These are phyloP conservation scores for Stegostoma tigrinum DNA, from an alignment of 2,113 vertebrate genomes.

Conservation along the genomic window DNA sequence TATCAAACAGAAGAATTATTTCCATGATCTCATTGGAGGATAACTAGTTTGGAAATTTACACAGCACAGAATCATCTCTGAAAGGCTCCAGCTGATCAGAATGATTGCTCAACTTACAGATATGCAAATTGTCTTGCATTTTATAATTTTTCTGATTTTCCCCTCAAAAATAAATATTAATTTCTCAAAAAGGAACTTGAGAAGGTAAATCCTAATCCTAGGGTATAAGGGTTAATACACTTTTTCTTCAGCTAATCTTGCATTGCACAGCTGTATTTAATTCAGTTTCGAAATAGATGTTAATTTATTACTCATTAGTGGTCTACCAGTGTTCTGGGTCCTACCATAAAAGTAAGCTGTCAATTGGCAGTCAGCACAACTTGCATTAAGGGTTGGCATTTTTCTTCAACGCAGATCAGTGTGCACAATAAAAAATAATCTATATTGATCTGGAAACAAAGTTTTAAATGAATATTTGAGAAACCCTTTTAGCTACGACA, in stretches of 20 bases:
- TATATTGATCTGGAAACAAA: not conserved
- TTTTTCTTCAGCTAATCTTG: not conserved
- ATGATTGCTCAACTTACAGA: not conserved
- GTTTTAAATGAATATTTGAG: not conserved
- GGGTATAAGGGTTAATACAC: not conserved
- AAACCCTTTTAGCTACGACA: not conserved
- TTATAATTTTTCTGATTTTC: not conserved
- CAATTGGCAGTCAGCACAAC: not conserved
- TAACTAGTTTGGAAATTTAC: not conserved
- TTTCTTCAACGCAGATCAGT: not conserved
- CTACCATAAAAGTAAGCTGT: not conserved
- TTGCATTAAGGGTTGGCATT: not conserved
- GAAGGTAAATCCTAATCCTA: not conserved
- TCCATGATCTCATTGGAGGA: not conserved
- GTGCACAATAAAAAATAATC: too few relatives aligned
- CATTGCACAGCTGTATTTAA: not conserved
- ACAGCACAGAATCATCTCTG: not conserved
- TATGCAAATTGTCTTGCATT: not conserved
- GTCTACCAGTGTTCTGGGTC: not conserved
- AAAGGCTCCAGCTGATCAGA: not conserved
- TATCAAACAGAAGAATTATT: not conserved
- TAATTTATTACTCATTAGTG: not conserved
- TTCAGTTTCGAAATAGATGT: not conserved
- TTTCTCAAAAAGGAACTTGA: not conserved
- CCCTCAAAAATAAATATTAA: not conserved